Base-by-base conservation (phyloP, 2,888 invertebrate genomes). In the Pterostichus madidus region DNA sequence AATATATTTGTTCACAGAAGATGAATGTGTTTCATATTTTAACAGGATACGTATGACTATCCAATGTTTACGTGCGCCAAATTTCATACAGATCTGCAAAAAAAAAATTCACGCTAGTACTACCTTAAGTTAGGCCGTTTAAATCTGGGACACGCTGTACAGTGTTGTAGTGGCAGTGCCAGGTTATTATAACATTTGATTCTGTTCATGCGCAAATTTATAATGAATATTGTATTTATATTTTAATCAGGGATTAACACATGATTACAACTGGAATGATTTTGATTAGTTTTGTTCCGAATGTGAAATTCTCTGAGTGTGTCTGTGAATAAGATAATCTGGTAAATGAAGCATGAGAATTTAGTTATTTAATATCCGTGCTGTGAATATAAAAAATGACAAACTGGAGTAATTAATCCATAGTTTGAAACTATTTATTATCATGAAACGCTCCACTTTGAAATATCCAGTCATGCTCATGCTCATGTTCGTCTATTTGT, bases 201-300 rank as follows among this genome's bases (percentile, higher is more conserved):
- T 39, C 5, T 39, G 39, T 39, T 39, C 7, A 39, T 1, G 2
- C 39, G 39, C 5, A 39, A 39, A 39, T 39, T 39, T 49, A n/a
- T n/a, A 11, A 49, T 49, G n/a, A 49, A 49, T 49, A 10, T 13
- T 56, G 13, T 56, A 17, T 56, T 56, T 17, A 56, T 56, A 56
- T 56, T 56, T 56, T 17, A 56, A 56, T 56, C 56, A 56, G 56
- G 17, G 17, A 56, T 56, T 17, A 56, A 56, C 56, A 56, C 8
- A 56, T 13, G 56, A 56, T 13, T 56, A 17, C 56, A 56, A 17
- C 13, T 56, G 17, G 6, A 56, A 56, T 56, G 13, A 17, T 56
- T n/a, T n/a, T 49, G 11, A 49, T 49, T 49, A 49, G 49, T 13
- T 49, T 49, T n/a, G 49, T 49, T 49, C 11, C n/a, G 5, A n/a